phyloP scores from a whole-genome alignment of 2,113 vertebrate genomes.

The Bufo bufo region DNA sequence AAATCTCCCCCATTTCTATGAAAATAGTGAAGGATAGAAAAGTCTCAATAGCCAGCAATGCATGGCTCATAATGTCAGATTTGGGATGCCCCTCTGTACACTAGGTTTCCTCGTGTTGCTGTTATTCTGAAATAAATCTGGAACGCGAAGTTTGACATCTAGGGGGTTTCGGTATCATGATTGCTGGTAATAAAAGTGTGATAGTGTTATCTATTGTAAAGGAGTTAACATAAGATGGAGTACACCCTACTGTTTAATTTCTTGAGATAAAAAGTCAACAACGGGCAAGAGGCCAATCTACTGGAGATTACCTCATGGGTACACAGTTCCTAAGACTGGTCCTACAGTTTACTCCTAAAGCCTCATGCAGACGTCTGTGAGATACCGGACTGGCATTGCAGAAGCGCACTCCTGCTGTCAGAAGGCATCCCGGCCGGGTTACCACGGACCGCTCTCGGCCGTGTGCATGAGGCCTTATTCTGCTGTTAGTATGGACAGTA shows the following conservation, averaged over 20 bases:
- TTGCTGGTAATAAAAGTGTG: background rate
- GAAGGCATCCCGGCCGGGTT: too few relatives aligned
- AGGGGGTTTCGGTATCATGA: background rate
- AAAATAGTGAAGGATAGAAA: background rate
- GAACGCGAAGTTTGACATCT: background rate
- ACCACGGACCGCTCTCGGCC: too few relatives aligned
- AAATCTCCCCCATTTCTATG: background rate
- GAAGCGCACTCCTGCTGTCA: too few relatives aligned
- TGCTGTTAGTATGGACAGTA: too few relatives aligned
- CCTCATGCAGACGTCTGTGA: too few relatives aligned
- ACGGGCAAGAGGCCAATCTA: background rate
- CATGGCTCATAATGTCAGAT: background rate
- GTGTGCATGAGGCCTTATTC: too few relatives aligned
- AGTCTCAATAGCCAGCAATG: background rate
- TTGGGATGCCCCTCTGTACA: background rate
- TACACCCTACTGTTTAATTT: constrained; percentile 21
- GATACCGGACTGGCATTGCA: too few relatives aligned
- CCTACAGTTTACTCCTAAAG: background rate
- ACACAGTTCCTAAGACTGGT: background rate
- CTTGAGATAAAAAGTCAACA: background rate
- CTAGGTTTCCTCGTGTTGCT: background rate
- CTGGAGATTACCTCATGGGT: background rate
- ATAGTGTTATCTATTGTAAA: background rate
- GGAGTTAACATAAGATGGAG: background rate
- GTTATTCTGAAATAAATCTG: background rate